These are phyloP conservation scores for Australoheros facetus DNA, from an alignment of 2,797 vertebrate genomes.

Conservation along the genomic window DNA sequence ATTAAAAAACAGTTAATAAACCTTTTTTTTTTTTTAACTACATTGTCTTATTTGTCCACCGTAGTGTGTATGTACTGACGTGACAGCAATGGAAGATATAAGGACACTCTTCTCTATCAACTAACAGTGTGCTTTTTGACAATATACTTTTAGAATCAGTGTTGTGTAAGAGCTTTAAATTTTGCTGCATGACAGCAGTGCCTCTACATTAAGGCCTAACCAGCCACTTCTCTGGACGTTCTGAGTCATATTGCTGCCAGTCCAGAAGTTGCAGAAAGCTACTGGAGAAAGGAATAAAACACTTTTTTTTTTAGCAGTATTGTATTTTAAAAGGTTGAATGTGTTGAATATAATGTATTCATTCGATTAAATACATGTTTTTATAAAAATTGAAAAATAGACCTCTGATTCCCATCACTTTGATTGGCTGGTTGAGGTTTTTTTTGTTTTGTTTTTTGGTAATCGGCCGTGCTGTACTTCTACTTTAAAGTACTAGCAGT, in stretches of 20 bases:
- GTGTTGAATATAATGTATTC: not conserved
- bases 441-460: constrained; percentile 65
- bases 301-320: not conserved
- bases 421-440: constrained; percentile 61
- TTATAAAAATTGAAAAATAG: not conserved
- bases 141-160: not conserved
- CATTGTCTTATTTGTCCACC: not conserved
- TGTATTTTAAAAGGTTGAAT: not conserved
- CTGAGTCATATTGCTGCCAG: constrained; percentile 32
- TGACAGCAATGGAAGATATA: not conserved
- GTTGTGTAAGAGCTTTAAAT: constrained; percentile 13
- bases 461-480: constrained; percentile 44
- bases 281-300: constrained; percentile 11
- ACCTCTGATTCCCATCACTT: constrained; percentile 72
- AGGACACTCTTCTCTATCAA: not conserved
- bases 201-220: constrained; percentile 14
- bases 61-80: not conserved
- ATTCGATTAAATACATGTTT: not conserved
- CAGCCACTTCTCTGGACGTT: constrained; percentile 26
- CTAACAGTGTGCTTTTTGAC: not conserved
- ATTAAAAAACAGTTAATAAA: not conserved
- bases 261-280: constrained; percentile 16
- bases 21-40: not conserved
- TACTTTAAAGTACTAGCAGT: not conserved
- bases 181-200: constrained; percentile 11